Conservation (phyloP, 2,797 vertebrate genomes). For the Betta splendens region DNA sequence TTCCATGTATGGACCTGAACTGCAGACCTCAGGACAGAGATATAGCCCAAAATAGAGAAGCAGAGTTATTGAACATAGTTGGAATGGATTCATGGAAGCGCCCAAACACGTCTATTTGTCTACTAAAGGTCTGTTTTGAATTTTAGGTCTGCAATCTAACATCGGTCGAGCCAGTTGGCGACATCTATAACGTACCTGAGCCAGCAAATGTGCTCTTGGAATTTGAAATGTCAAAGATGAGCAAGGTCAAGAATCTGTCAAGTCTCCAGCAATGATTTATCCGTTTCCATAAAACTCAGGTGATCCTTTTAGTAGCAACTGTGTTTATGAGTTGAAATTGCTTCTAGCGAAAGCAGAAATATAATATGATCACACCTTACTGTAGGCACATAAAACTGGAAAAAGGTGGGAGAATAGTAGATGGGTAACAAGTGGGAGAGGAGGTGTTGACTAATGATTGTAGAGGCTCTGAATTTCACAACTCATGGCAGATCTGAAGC, state of each 20-base stretch:
- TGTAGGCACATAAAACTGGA: neutral
- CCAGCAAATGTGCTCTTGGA: neutral
- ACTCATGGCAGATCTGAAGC: conserved; percentile 19
- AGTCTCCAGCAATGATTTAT: conserved; percentile 10
- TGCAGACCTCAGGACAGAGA: conserved; percentile 53
- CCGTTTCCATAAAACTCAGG: conserved; percentile 19
- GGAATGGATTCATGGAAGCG: conserved; percentile 57
- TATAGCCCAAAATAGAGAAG: conserved; percentile 55
- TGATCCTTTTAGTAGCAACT: neutral
- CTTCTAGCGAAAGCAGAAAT: neutral
- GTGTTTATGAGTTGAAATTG: too few species aligned
- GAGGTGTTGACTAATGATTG: conserved; percentile 45
- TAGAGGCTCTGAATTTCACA: conserved; percentile 45
- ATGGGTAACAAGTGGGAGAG: neutral
- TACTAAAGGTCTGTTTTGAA: conserved; percentile 62
- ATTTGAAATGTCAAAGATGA: conserved; percentile 22
- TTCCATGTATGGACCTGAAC: conserved; percentile 69
- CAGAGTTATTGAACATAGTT: conserved; percentile 64
- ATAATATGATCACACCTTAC: neutral
- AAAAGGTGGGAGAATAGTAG: neutral
- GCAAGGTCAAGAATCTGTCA: conserved; percentile 25
- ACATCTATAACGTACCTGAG: conserved; percentile 42
- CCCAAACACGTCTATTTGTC: conserved; percentile 62
- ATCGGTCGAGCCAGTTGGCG: conserved; percentile 46
- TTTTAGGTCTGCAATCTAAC: conserved; percentile 44